Base-by-base conservation (phyloP, 2,888 invertebrate genomes). In the Agriopis aurantiaria region DNA sequence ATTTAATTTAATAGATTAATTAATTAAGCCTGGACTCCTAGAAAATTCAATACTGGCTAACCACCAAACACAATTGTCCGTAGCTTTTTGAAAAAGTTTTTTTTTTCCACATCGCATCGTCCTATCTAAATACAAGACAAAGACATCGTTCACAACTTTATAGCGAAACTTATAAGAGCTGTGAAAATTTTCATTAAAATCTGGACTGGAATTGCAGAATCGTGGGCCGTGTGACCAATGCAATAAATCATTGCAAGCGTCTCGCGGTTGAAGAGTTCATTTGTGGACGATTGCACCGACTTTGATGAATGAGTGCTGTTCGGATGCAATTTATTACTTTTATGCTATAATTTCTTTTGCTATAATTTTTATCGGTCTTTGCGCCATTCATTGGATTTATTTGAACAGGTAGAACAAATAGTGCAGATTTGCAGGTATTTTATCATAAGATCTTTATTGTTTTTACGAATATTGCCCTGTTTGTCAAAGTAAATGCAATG, bases 151-250 rank as follows among this genome's bases (percentile, higher is more conserved):
- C 76, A 77, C 79, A 76, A 76, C 80, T 82, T 82, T 72, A 82
- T 81, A 81, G 76, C 76, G 71, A 77, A 85, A 85, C 81, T 85
- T 84, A 77, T 76, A 76, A 66, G 76, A 77, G 70, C 77, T 80
- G 72, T 74, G 76, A 80, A 77, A 75, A 80, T 79, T 80, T 80
- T 72, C 76, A 82, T 75, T 73, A 68, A 64, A 69, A 73, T 72
- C 68, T 72, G 69, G 64, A 56, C 68, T 72, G 69, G 64, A 56
- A 75, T 68, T 66, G 68, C 67, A 67, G 61, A 58, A 58, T 12
- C 43, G 59, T 43, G 58, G 64, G 72, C 71, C 61, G 67, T 66
- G 62, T 43, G 56, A 14, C 56, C 43, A 10, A 11, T 65, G 71
- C 78, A 72, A 82, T 84, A 77, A 78, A 82, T 83, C 80, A 83